Evolutionary conservation across 2,888 invertebrate genomes (phyloP).

Genomic region (Ischnura elegans): DNA sequence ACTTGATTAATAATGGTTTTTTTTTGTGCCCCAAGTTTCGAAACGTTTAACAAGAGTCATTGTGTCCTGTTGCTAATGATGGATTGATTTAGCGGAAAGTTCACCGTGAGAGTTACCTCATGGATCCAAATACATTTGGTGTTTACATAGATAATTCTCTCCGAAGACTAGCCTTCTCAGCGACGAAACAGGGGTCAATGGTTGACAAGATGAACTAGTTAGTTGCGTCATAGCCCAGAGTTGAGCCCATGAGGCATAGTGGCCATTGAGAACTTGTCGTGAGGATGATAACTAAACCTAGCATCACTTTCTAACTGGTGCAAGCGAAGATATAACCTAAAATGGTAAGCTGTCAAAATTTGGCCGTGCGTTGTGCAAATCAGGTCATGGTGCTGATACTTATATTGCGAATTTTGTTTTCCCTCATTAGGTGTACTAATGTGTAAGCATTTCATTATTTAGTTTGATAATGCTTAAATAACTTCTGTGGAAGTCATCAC

Average conservation of each 20-base stretch:
- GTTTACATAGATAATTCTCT: conserved; percentile 53
- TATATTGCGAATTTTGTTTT: not conserved
- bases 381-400: not conserved
- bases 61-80: not conserved
- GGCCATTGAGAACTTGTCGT: conserved; percentile 55
- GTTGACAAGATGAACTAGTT: conserved; percentile 67
- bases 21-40: conserved; percentile 41
- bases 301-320: not conserved
- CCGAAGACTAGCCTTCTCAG: conserved; percentile 50
- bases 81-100: not conserved
- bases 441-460: not conserved
- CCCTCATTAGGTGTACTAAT: not conserved
- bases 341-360: conserved; percentile 35
- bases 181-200: conserved; percentile 61
- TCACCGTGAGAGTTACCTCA: not conserved
- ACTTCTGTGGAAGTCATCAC: not conserved
- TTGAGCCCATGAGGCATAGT: conserved; percentile 61
- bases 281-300: conserved; percentile 33
- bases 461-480: not conserved
- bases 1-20: conserved; percentile 61
- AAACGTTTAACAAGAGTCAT: conserved; percentile 27
- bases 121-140: conserved; percentile 44
- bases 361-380: conserved; percentile 28
- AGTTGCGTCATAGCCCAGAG: conserved; percentile 66
- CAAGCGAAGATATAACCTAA: conserved; percentile 38